These are phyloP conservation scores for Ephestia elutella DNA, from an alignment of 1,140 invertebrate genomes.

Conservation along the genomic window DNA sequence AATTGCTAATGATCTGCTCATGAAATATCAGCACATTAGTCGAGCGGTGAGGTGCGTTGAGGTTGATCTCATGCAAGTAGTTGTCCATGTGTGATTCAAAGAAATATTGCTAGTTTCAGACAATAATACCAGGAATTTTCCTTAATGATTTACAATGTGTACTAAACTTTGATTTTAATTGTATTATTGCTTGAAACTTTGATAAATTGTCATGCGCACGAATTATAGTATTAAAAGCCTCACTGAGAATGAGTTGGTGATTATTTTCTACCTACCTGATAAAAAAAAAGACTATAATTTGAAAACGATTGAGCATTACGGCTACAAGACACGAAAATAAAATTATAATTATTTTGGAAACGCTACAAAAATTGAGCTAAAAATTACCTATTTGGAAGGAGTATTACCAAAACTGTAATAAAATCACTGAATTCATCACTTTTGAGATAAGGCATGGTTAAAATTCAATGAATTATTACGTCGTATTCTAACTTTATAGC, in stretches of 20 bases:
- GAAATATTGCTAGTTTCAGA: background rate
- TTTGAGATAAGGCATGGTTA: background rate
- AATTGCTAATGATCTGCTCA: conserved; percentile 12
- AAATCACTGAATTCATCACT: background rate
- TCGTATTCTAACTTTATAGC: background rate
- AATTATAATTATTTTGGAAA: background rate
- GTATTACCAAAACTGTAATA: background rate
- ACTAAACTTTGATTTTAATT: no score
- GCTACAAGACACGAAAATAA: background rate
- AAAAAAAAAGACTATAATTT: background rate
- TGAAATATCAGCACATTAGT: conserved; percentile 28
- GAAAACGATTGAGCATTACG: background rate
- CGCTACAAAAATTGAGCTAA: no score
- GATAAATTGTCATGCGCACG: background rate
- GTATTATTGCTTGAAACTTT: background rate
- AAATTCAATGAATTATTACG: background rate
- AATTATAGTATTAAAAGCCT: no score
- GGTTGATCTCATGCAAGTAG: background rate
- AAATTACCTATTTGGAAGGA: no score
- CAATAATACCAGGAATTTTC: background rate
- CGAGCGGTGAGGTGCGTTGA: conserved; percentile 26
- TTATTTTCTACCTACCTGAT: background rate
- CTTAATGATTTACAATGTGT: no score
- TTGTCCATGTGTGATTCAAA: background rate
- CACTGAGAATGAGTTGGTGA: no score